Base-by-base conservation (phyloP, 2,113 vertebrate species). In the Lepisosteus oculatus region DNA sequence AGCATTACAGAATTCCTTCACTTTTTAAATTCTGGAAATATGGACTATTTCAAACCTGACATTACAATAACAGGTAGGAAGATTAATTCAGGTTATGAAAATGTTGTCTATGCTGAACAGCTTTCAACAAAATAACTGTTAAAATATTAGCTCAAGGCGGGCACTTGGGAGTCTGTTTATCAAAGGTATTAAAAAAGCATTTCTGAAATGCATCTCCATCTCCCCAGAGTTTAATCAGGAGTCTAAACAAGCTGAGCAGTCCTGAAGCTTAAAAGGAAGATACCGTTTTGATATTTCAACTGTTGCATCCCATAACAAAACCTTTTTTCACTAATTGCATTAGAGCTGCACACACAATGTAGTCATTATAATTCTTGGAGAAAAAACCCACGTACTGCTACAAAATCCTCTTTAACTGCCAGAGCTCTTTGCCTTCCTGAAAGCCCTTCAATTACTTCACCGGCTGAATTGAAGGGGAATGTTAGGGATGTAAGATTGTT, bases 151-250 rank as follows among this genome's bases (percentile, higher is more conserved):
- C 44, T 62, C 43, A 68, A 43, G 61, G 70, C n/a, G 55, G 66
- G 11, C 45, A 43, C 44, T 66, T 8, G 54, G 47, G 29, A 54
- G 11, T 5, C 43, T 73, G 70, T 59, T 77, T 45, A 76, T 83
- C 72, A 80, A 78, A 79, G 55, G 64, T 70, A 44, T 11, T 67
- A 66, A 13, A 13, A 59, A 59, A 12, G 8, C 56, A 59, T 5
- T 59, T 59, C 47, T 59, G 12, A 59, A n/a, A 59, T 59, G 13
- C 57, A 13, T 0, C 70, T 77, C 65, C 14, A 55, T 41, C 12
- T 76, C 76, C 65, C 72, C 44, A 7, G 62, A 63, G 72, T 74
- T 78, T 66, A 80, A 62, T 81, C 70, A 80, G 74, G 62, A 41
- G 62, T 73, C 61, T 44, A 66, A 70, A 72, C 71, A 15, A 7